Percentiles rank a stretch among this genome's conserved stretches.
Conservation (phyloP, 1,140 invertebrate genomes). For the Eriocheir sinensis region DNA sequence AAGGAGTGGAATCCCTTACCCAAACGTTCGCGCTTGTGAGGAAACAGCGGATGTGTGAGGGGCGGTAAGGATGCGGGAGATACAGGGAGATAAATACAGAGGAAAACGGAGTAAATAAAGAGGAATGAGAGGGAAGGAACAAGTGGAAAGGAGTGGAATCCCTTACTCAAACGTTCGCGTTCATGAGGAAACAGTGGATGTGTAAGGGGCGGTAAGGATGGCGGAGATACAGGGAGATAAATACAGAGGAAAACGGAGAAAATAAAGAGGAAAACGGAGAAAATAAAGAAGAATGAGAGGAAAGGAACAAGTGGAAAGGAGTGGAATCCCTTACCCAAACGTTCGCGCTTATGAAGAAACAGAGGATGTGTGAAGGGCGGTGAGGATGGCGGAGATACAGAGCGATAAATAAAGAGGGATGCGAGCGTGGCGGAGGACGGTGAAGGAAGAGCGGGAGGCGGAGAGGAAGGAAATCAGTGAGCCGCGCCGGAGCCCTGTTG, state of each 20-base stretch:
- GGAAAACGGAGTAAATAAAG: neutral
- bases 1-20: neutral
- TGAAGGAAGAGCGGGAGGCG: neutral
- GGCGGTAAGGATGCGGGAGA: conserved; percentile 17
- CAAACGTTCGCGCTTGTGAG: neutral
- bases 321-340: neutral
- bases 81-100: neutral
- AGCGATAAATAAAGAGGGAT: conserved; percentile 42
- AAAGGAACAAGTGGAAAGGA: neutral
- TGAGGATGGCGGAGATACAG: conserved; percentile 46
- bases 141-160: neutral
- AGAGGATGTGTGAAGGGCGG: neutral
- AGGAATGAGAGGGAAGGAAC: too few relatives aligned
- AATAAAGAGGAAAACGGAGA: too few relatives aligned
- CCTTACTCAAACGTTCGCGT: neutral
- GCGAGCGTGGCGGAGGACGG: neutral
- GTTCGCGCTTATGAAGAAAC: neutral
- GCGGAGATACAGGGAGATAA: too few relatives aligned
- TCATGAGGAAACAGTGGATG: neutral
- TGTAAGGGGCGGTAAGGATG: too few relatives aligned
- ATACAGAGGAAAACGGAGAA: too few relatives aligned
- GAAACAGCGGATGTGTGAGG: neutral
- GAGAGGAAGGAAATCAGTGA: conserved; percentile 18
- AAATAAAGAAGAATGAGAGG: too few relatives aligned
- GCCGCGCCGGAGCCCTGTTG: conserved; percentile 28